phyloP scores from a whole-genome alignment of 2,888 invertebrate genomes.

The Hydraecia micacea region DNA sequence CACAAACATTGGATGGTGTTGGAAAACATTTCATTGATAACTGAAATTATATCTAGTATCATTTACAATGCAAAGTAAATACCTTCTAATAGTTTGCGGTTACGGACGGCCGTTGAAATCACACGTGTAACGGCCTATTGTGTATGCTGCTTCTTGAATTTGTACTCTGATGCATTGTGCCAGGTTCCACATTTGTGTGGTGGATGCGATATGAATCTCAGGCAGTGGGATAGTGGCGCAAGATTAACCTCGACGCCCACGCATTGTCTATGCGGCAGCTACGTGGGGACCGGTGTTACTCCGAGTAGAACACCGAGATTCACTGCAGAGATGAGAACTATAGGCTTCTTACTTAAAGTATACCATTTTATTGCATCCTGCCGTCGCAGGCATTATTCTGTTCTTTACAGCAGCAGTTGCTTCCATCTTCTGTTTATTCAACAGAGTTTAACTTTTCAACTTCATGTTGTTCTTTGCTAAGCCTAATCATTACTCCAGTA shows the following conservation, averaged over 20 bases:
- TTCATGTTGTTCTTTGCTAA: not conserved
- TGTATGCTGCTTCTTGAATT: constrained; percentile 48
- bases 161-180: constrained; percentile 44
- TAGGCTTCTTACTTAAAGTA: not conserved
- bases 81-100: constrained; percentile 51
- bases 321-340: not conserved
- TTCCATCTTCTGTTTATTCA: constrained; percentile 12
- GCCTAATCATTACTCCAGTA: not conserved
- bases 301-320: constrained; percentile 22
- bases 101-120: constrained; percentile 59
- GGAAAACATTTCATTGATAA: no score
- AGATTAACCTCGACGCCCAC: constrained; percentile 70
- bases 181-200: constrained; percentile 43
- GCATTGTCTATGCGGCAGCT: constrained; percentile 66
- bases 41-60: constrained; percentile 8
- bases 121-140: constrained; percentile 70
- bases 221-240: constrained; percentile 68
- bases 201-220: constrained; percentile 55
- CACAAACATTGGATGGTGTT: no score
- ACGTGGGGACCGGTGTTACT: constrained; percentile 41
- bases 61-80: constrained; percentile 41
- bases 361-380: not conserved
- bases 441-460: not conserved
- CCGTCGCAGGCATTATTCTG: not conserved
- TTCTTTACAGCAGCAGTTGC: not conserved